Percentiles rank a stretch among this genome's conserved stretches.
phyloP scores from a whole-genome alignment of 2,797 vertebrate species.

The Scomberomorus guttatus region DNA sequence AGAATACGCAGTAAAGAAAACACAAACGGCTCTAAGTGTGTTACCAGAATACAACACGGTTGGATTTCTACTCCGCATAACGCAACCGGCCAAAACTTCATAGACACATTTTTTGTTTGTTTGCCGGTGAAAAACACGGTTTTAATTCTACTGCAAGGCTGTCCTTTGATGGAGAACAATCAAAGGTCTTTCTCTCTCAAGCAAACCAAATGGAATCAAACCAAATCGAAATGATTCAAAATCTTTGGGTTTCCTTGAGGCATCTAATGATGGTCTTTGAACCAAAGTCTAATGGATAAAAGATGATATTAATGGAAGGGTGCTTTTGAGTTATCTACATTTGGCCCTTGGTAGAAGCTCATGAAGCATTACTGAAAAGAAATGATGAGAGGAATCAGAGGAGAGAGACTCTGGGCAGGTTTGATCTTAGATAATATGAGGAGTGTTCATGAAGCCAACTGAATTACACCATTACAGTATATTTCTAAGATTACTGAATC shows the following conservation, averaged over 20 bases:
- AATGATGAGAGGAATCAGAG: conserved; percentile 30
- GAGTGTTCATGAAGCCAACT: conserved; percentile 15
- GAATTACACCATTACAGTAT: conserved; percentile 33
- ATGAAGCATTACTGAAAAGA: conserved; percentile 29
- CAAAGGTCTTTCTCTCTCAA: conserved; percentile 39
- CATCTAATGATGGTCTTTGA: conserved; percentile 34
- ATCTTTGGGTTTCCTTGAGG: conserved; percentile 37
- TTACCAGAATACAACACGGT: conserved; percentile 42
- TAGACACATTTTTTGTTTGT: conserved; percentile 58
- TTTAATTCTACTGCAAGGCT: conserved; percentile 54
- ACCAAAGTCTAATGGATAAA: conserved; percentile 55
- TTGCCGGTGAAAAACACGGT: conserved; percentile 61
- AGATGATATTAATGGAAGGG: conserved; percentile 63
- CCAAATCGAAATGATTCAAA: conserved; percentile 57
- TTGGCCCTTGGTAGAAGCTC: conserved; percentile 35
- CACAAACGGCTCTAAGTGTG: conserved; percentile 41
- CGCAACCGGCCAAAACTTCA: conserved; percentile 4
- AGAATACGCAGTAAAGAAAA: conserved; percentile 45
- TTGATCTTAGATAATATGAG: conserved; percentile 10
- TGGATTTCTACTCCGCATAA: conserved; percentile 12
- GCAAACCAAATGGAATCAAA: conserved; percentile 57
- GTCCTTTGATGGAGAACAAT: conserved; percentile 59
- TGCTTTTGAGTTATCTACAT: conserved; percentile 45
- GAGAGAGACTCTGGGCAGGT: not conserved
- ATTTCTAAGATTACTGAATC: conserved; percentile 19